Base-by-base conservation (phyloP, 2,888 invertebrate genomes). In the Tolmerus cingulatus region DNA sequence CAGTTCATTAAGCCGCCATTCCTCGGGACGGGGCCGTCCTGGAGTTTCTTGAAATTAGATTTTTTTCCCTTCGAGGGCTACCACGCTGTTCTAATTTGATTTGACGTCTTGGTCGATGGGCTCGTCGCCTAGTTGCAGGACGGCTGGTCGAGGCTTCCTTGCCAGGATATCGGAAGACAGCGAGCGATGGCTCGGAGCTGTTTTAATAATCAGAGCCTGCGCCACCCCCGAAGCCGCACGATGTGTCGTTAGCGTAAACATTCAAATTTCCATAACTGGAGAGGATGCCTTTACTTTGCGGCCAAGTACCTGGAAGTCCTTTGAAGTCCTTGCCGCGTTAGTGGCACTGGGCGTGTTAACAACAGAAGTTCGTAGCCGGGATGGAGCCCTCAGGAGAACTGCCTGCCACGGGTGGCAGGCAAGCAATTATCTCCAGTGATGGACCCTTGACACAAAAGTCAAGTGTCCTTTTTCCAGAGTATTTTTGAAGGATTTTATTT, bases 401-500 rank as follows among this genome's bases (percentile, higher is more conserved):
- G 51, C 51, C 51, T 19, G 34, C 19, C 51, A n/a, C 30, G 82
- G 79, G 74, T 85, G 74, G 77, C 74, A 87, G 86, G 87, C 76
- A 87, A 87, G 87, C 87, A 88, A 88, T 87, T 88, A 87, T 87
- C 79, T 87, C 81, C 86, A 86, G 86, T 88, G 88, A 88, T 86
- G 87, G 87, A 87, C 86, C 74, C 88, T 88, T 87, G 88, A 88
- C 88, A 87, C 87, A 87, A 85, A 82, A 87, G 87, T 88, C 87
- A 88, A 88, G 88, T 87, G 85, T 86, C 88, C 87, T 88, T 88
- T 77, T 74, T 66, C 66, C 57, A 76, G 81, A 87, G 87, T 43
- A 87, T 88, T 87, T 88, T 81, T 87, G 74, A 87, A 88, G 88
- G 87, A 87, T 87, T 88, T 87, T 87, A 87, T 87, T 88, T 88